phyloP scores from a whole-genome alignment of 2,888 invertebrate species.

The Cataglyphis albicans region DNA sequence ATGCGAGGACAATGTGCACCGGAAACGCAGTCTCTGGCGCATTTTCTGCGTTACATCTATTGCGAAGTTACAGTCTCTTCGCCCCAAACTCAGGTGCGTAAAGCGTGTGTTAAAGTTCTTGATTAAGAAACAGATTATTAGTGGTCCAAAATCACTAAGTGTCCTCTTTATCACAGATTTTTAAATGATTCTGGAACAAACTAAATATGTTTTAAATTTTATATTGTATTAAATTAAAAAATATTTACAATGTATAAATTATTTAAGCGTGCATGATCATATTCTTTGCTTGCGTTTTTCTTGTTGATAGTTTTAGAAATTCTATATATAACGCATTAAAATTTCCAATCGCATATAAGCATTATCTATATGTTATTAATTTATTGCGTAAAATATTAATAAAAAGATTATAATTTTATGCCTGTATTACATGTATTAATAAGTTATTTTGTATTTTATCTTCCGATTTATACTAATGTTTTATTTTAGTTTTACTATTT shows the following conservation, averaged over 20 bases:
- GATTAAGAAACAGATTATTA: not conserved
- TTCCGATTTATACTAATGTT: not conserved
- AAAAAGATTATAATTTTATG: not conserved
- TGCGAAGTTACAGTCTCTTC: slow-evolving; percentile 90
- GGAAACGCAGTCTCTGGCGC: slow-evolving; percentile 77
- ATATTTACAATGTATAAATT: not conserved
- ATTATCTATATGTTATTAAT: not conserved
- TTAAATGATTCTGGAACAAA: not conserved
- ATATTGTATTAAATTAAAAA: not conserved
- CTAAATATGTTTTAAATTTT: not conserved
- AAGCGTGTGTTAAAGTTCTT: not conserved
- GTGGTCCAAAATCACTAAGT: not conserved
- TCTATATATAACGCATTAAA: not conserved
- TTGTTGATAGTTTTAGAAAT: not conserved
- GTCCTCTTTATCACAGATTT: not conserved
- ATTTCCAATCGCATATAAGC: not conserved
- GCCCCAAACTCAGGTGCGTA: slow-evolving; percentile 88
- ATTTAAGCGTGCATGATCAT: not conserved
- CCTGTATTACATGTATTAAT: not conserved
- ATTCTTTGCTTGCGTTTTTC: not conserved
- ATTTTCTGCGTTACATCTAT: slow-evolving; percentile 89
- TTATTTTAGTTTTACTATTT: slow-evolving; percentile 4
- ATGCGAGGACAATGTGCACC: slow-evolving; percentile 77
- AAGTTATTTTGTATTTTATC: not conserved
- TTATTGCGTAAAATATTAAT: not conserved